Base-by-base conservation (phyloP, 1,140 invertebrate genomes). In the Plectus sambesii region DNA sequence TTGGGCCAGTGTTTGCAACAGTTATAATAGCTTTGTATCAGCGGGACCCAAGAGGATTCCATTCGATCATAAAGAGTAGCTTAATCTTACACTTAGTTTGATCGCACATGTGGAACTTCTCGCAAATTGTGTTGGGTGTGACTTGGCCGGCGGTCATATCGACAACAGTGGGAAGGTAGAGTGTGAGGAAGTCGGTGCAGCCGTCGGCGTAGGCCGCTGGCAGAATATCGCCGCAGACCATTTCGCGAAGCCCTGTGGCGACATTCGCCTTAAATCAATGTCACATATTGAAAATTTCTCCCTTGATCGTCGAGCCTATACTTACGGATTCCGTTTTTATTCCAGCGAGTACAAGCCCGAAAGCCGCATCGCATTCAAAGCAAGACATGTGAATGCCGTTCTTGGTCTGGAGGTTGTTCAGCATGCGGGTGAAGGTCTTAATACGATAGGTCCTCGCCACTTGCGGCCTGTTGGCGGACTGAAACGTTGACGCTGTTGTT, bases 71-170 rank as follows among this genome's bases (percentile, higher is more conserved):
- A n/a, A n/a, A n/a, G n/a, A n/a, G n/a, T n/a, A n/a, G n/a, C n/a
- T n/a, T n/a, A n/a, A n/a, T n/a, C n/a, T n/a, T n/a, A n/a, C n/a
- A n/a, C n/a, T n/a, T n/a, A n/a, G n/a, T n/a, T n/a, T n/a, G n/a
- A n/a, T n/a, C n/a, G n/a, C n/a, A n/a, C n/a, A n/a, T n/a, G n/a
- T n/a, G n/a, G n/a, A n/a, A n/a, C n/a, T n/a, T n/a, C n/a, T n/a
- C n/a, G n/a, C n/a, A n/a, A n/a, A n/a, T n/a, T n/a, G n/a, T n/a
- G n/a, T n/a, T n/a, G n/a, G 53, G 20, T 25, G 50, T 56, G 5
- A 55, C 26, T 45, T 56, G 54, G 23, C 41, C 29, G 20, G 54
- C 25, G 8, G 54, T 43, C 54, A 56, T 42, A n/a, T 53, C 37
- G 36, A 56, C 52, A 17, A 49, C 51, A 22, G 54, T 37, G 25